Conservation (phyloP, 1,140 invertebrate genomes). For the Melipona quadrifasciata region DNA sequence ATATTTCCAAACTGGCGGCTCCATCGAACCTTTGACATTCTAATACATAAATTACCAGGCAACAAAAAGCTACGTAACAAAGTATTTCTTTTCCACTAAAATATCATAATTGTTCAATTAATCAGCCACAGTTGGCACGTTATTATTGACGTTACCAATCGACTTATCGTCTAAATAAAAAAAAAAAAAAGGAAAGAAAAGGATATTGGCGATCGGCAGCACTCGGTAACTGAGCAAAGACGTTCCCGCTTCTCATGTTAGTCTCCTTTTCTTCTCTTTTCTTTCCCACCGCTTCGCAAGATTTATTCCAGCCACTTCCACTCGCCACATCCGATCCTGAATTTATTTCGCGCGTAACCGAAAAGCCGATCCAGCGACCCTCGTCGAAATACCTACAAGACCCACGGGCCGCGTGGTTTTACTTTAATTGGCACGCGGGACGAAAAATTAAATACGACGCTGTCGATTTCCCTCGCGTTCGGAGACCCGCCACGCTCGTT, state of each 20-base stretch:
- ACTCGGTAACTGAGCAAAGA: background rate
- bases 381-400: background rate
- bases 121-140: too few species aligned
- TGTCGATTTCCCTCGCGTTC: background rate
- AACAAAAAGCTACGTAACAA: background rate
- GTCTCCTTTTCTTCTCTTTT: background rate
- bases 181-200: too few species aligned
- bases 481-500: background rate
- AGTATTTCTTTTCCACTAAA: background rate
- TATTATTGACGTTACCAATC: too few species aligned
- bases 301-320: constrained; percentile 37
- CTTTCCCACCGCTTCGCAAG: background rate
- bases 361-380: background rate
- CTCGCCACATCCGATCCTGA: background rate
- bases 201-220: background rate
- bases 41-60: background rate
- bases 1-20: background rate
- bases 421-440: constrained; percentile 23
- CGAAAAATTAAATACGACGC: constrained; percentile 10
- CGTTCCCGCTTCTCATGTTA: constrained; percentile 19
- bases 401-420: background rate
- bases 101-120: too few species aligned
- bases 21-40: background rate
- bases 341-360: constrained; percentile 23
- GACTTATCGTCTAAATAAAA: too few species aligned